Base-by-base conservation (phyloP, 1,140 invertebrate species). In the Diorhabda sublineata region DNA sequence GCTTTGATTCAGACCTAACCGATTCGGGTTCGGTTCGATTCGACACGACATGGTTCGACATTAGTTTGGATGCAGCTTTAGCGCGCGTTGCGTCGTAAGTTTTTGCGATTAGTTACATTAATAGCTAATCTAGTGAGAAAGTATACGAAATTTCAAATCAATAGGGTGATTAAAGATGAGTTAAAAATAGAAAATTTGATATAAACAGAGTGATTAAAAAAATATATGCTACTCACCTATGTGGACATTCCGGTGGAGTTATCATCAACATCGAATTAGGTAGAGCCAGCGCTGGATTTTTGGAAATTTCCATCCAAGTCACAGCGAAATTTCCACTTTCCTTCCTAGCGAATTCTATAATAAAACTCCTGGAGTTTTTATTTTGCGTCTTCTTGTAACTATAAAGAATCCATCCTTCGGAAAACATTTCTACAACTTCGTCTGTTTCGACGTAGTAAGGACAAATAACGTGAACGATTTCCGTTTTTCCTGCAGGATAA, bases 281-380 rank as follows among this genome's bases (percentile, higher is more conserved):
- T 62, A 85, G 81, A 6, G 82, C 82, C 9, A 84, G 73, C 0
- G 83, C 82, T 0, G 89, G 86, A 73, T 90, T 86, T 74, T 91
- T 91, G 42, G 90, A 90, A 42, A 92, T 86, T 71, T 92, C 90
- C 81, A 92, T 90, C 91, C 91, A 92, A 63, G 88, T 89, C 43
- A 92, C 87, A 4, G 85, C 84, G 77, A 92, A 92, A 75, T 85
- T 87, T 0, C 89, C 89, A 3, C 87, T 85, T 73, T 92, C 90
- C 41, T 86, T 84, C 76, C 90, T 89, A 3, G 91, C 77, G 76
- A 91, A 91, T 76, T 91, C 89, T 26, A 91, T 85, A 26, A 91
- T 86, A 70, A 90, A 90, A 75, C 88, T 90, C 61, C 87, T 80
- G 0, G 88, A 85, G 69, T 90, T 87, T 47, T 77, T 77, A 9